Evolutionary conservation across 2,113 vertebrate species (phyloP).

Genomic region (Macroglossus sobrinus): DNA sequence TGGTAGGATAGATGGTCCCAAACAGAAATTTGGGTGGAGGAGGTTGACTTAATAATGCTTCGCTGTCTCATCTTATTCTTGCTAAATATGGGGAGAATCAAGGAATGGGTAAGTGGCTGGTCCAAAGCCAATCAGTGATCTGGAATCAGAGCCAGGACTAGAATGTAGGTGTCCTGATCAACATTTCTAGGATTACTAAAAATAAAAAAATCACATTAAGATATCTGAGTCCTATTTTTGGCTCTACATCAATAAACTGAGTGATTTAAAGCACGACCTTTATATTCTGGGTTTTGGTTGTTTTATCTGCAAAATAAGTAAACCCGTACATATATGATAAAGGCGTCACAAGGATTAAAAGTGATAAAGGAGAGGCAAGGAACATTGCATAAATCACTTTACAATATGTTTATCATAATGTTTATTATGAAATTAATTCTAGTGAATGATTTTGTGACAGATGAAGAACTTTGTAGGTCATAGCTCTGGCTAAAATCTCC

Average conservation of each 20-base stretch:
- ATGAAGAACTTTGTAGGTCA: background rate
- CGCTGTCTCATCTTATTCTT: background rate
- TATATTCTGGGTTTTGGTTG: background rate
- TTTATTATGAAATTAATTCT: conserved; percentile 3
- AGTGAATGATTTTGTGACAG: background rate
- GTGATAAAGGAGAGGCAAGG: background rate
- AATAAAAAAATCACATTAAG: background rate
- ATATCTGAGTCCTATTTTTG: background rate
- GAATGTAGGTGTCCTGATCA: background rate
- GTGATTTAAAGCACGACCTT: background rate
- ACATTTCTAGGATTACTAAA: background rate
- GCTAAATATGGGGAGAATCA: background rate
- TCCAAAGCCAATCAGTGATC: background rate
- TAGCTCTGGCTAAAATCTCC: background rate
- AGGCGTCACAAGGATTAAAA: background rate
- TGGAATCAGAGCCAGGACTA: background rate
- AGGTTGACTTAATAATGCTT: background rate
- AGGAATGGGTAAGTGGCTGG: background rate
- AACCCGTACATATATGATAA: background rate
- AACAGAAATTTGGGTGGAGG: background rate
- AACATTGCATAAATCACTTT: background rate
- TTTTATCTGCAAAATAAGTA: background rate
- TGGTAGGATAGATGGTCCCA: background rate
- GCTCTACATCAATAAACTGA: background rate
- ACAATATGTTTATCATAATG: background rate